phyloP scores from a whole-genome alignment of 2,113 vertebrate genomes.

The Meles meles region DNA sequence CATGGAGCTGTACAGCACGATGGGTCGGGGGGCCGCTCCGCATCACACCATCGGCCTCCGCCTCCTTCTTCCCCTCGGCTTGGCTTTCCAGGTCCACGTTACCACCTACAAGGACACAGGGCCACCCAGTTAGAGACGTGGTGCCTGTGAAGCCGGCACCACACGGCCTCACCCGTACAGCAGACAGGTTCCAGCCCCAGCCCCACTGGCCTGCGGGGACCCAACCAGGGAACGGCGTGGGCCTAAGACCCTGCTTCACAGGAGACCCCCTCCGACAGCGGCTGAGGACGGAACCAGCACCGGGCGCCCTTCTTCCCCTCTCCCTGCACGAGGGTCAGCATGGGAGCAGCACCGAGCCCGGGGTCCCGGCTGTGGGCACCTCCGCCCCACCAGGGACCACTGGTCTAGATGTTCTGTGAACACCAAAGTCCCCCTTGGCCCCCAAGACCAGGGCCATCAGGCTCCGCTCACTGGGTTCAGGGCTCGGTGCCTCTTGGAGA shows the following conservation, averaged over 20 bases:
- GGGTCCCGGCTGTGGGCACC: neutral
- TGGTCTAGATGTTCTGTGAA: neutral
- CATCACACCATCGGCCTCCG: constrained; percentile 79
- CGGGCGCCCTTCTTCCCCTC: rapidly evolving
- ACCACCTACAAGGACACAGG: constrained; percentile 84
- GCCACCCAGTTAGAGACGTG: neutral
- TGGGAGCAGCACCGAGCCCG: neutral
- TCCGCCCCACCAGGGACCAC: too few species aligned
- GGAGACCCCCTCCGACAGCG: rapidly evolving
- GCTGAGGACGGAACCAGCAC: neutral
- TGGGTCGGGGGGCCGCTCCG: constrained; percentile 87
- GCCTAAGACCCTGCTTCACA: neutral
- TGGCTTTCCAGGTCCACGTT: constrained; percentile 90
- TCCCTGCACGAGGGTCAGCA: too few species aligned
- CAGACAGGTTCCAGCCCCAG: neutral
- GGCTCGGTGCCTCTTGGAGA: neutral
- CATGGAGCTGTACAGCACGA: constrained; percentile 97
- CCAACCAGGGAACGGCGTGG: rapidly evolving
- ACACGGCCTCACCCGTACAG: neutral
- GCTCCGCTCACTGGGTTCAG: neutral
- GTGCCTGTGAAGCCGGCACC: rapidly evolving
- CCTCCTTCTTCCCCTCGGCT: constrained; percentile 92
- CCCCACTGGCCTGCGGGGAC: too few species aligned
- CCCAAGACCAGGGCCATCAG: neutral
- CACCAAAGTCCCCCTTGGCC: neutral